Conservation (phyloP, 2,888 invertebrate species). For the Tillus elongatus region DNA sequence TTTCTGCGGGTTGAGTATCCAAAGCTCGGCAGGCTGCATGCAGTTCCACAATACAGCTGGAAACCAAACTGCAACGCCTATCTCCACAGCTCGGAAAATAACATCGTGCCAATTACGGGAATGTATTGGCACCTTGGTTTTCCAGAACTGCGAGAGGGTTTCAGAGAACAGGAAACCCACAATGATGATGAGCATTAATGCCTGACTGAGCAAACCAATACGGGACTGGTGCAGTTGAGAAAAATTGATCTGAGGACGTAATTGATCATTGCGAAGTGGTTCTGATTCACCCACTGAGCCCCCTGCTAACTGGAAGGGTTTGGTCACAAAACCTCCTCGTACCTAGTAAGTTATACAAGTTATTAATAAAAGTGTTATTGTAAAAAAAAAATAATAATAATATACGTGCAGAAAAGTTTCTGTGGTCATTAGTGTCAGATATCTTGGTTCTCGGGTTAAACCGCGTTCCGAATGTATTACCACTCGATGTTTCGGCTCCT, state of each 20-base stretch:
- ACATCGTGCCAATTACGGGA: slow-evolving; percentile 90
- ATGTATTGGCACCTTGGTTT: slow-evolving; percentile 76
- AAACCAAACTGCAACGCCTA: slow-evolving; percentile 90
- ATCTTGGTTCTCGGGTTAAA: no score
- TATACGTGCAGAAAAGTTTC: no score
- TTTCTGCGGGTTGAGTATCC: slow-evolving; percentile 87
- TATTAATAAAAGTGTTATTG: no score
- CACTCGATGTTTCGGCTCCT: no score
- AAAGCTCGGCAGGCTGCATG: slow-evolving; percentile 85
- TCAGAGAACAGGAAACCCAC: slow-evolving; percentile 85
- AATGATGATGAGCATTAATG: slow-evolving; percentile 81
- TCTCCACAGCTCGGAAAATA: slow-evolving; percentile 82
- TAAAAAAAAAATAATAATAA: no score
- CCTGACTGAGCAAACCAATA: slow-evolving; percentile 80
- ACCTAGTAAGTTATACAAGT: slow-evolving; percentile 45
- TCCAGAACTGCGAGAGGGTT: slow-evolving; percentile 88
- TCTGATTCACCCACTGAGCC: slow-evolving; percentile 26
- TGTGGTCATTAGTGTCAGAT: no score
- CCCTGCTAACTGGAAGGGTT: slow-evolving; percentile 33
- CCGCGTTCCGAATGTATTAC: no score
- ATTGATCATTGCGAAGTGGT: slow-evolving; percentile 27
- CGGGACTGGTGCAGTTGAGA: slow-evolving; percentile 88
- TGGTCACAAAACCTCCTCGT: slow-evolving; percentile 72
- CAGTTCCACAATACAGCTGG: slow-evolving; percentile 95
- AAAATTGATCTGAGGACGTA: slow-evolving; percentile 53